These are phyloP conservation scores for Nebria salina DNA, from an alignment of 2,888 invertebrate genomes.

Conservation along the genomic window DNA sequence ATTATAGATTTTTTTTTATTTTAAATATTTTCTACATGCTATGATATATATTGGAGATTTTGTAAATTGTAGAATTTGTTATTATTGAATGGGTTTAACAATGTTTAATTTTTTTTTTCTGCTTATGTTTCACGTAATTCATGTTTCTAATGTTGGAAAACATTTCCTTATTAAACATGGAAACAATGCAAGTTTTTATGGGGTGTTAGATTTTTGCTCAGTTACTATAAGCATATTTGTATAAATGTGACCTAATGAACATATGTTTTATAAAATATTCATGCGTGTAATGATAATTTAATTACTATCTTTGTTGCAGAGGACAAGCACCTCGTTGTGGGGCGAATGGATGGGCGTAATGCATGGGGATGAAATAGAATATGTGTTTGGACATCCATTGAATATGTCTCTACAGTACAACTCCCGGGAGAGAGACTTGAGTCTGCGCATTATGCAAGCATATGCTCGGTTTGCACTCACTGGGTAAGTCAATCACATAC, in stretches of 20 bases:
- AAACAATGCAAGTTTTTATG: no score
- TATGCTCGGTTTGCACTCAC: conserved; percentile 93
- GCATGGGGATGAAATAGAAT: conserved; percentile 98
- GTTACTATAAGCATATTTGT: not conserved
- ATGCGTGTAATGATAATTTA: not conserved
- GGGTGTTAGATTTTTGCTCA: no score
- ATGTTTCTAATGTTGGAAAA: no score
- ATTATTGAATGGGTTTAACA: no score
- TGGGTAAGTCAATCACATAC: conserved; percentile 75
- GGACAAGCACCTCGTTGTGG: conserved; percentile 93
- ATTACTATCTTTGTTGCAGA: conserved; percentile 67
- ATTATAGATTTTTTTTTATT: no score
- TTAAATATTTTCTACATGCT: no score
- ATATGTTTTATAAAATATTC: not conserved
- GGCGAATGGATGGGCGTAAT: conserved; percentile 99
- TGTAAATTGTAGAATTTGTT: no score
- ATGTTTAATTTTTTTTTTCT: no score
- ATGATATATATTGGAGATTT: no score
- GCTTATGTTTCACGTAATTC: no score
- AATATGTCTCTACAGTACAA: conserved; percentile 89
- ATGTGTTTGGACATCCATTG: conserved; percentile 95
- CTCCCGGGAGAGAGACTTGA: conserved; percentile 85
- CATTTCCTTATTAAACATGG: no score
- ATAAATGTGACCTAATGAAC: not conserved
- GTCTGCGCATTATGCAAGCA: conserved; percentile 90